Base-by-base conservation (phyloP, 1,140 invertebrate species). In the Tenebrio molitor region DNA sequence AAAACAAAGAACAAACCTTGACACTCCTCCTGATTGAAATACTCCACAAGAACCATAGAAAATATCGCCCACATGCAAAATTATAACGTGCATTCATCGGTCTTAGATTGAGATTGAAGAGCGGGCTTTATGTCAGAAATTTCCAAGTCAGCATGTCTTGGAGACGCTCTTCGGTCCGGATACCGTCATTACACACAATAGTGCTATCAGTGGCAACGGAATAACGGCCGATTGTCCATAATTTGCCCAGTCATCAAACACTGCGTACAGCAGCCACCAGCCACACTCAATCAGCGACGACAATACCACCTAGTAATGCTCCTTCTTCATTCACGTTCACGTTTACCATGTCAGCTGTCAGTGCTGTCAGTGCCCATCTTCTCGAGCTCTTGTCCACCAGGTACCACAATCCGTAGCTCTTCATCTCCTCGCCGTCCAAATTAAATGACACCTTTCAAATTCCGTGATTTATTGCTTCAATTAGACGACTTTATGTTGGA, bases 311-410 rank as follows among this genome's bases (percentile, higher is more conserved):
- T 71, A 39, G 69, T 71, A 71, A 71, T 71, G 50, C 69, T 65
- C 19, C 58, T 46, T 62, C 41, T 65, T 71, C 44, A 71, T 71
- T 71, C 69, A 71, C 19, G 15, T 46, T 71, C 69, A 71, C 69
- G 69, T 71, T 42, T 65, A 12, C 63, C 69, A 29, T 65, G 69
- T 71, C 69, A 71, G 64, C 69, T 66, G 64, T 66, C 64, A 66
- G 64, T 53, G 46, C 17, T 53, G 46, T 53, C 46, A 53, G 46
- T 53, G 50, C 23, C 23, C 50, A 58, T 25, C 12, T 58, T 10
- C 19, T 14, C 50, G 50, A 15, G 36, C n/a, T 29, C 39, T 41
- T 66, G 42, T 25, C 6, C 33, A 29, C 25, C 25, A 29, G 25
- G 25, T 29, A 29, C n/a, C n/a, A n/a, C 25, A 29, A 29, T 29